These are phyloP conservation scores for Radopholus similis DNA, from an alignment of 1,140 invertebrate genomes.

Conservation along the genomic window DNA sequence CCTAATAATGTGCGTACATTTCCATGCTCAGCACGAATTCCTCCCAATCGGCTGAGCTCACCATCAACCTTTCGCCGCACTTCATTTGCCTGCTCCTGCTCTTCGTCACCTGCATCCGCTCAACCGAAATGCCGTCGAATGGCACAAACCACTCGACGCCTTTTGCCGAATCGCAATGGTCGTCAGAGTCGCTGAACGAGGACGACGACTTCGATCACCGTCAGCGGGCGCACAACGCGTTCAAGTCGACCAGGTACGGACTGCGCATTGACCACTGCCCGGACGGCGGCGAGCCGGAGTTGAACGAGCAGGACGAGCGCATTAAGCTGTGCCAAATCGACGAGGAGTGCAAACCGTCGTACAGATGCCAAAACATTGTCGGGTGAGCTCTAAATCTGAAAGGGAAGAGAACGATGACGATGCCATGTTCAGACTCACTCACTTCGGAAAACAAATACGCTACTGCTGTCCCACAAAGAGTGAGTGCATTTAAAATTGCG, in stretches of 20 bases:
- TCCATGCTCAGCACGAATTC: too few relatives aligned
- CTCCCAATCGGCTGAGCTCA: too few relatives aligned
- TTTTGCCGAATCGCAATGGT: too few relatives aligned
- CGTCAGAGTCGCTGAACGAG: too few relatives aligned
- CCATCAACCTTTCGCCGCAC: too few relatives aligned
- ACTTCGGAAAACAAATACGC: conserved; percentile 21
- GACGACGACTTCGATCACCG: too few relatives aligned
- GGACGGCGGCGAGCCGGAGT: conserved; percentile 2
- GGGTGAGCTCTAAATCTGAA: not conserved
- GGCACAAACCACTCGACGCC: too few relatives aligned
- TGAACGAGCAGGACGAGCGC: not conserved
- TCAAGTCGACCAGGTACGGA: not conserved
- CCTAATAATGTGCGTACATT: too few relatives aligned
- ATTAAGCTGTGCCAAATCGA: conserved; percentile 4
- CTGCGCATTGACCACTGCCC: not conserved
- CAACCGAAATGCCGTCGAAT: too few relatives aligned
- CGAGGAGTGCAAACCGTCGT: conserved; percentile 3
- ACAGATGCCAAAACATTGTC: not conserved
- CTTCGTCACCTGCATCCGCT: too few relatives aligned
- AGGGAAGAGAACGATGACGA: not conserved
- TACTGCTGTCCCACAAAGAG: conserved; percentile 27
- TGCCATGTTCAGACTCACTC: conserved; percentile 14
- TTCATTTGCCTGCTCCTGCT: too few relatives aligned
- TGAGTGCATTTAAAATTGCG: conserved; percentile 9
- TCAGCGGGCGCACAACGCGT: not conserved